Base-by-base conservation (phyloP, 2,888 invertebrate species). In the Trichopria drosophilae region DNA sequence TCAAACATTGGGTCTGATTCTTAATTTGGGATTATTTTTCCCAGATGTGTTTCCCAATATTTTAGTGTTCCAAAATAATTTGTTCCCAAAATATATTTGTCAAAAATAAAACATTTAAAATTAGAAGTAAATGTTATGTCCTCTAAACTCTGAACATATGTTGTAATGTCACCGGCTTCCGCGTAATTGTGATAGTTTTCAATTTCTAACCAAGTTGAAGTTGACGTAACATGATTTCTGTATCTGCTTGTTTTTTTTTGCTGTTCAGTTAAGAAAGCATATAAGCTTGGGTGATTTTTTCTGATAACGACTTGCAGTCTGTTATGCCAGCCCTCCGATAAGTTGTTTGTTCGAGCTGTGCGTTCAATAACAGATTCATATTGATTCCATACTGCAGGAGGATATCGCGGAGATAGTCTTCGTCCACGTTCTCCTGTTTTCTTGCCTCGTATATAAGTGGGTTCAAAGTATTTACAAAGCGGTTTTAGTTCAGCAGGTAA, bases 261-360 rank as follows among this genome's bases (percentile, higher is more conserved):
- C 4, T 19, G 3, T 9, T 34, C 7, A 3, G 18, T 20, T 10
- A 34, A 20, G 20, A 34, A 18, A 4, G 18, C 16, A 18, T 34
- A 34, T 6, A 34, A 20, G 34, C 34, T 34, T 2, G 34, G 34
- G 20, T 34, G 18, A 6, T 39, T 18, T 15, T 39, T 39, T 2
- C 39, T 23, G 4, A 24, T 22, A 39, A 39, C 39, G 12, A n/a
- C 7, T 24, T 39, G 39, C 6, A 24, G 23, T 39, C 24, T 22
- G 13, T 23, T 39, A 22, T 23, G 13, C n/a, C n/a, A n/a, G n/a
- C n/a, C n/a, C n/a, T n/a, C n/a, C n/a, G n/a, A n/a, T n/a, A n/a
- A n/a, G n/a, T n/a, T n/a, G n/a, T n/a, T n/a, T n/a, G n/a, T 37
- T 37, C 23, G 13, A 7, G 22, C 3, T 10, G 36, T 36, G 16